Evolutionary conservation across 2,113 vertebrate species (phyloP).

Genomic region (Mirounga angustirostris): DNA sequence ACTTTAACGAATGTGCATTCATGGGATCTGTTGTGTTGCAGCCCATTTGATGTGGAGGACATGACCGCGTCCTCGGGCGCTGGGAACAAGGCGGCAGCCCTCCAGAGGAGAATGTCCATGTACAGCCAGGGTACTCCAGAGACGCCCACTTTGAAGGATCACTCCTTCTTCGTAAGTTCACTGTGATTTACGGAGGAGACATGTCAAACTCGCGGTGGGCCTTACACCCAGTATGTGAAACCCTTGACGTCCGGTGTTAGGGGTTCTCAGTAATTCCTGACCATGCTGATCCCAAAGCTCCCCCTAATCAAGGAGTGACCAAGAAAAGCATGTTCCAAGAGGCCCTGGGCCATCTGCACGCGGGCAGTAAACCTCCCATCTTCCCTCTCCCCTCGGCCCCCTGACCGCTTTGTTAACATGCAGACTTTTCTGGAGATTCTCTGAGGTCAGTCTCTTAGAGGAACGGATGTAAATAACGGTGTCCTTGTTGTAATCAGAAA

Average conservation of each 20-base stretch:
- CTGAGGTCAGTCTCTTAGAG: not conserved
- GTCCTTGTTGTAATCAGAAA: not conserved
- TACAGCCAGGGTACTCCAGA: conserved; percentile 99
- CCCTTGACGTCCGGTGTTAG: not conserved
- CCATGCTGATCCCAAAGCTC: not conserved
- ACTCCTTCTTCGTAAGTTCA: conserved; percentile 96
- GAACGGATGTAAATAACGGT: no score
- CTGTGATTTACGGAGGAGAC: conserved; percentile 43
- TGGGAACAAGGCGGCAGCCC: conserved; percentile 93
- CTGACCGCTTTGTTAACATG: not conserved
- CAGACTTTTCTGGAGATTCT: not conserved
- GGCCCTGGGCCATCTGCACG: accelerated
- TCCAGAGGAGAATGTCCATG: conserved; percentile 96
- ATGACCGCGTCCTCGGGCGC: conserved; percentile 93
- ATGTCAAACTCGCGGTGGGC: not conserved
- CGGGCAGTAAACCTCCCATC: not conserved
- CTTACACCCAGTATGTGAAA: not conserved
- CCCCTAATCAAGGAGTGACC: not conserved
- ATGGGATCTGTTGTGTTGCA: conserved; percentile 74
- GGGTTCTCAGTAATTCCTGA: not conserved
- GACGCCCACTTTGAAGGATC: conserved; percentile 96
- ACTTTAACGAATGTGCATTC: not conserved
- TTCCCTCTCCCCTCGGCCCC: not conserved
- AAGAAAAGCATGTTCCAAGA: not conserved
- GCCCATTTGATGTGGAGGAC: conserved; percentile 98